Evolutionary conservation across 2,797 vertebrate species (phyloP).

Genomic region (Eleutherodactylus coqui): DNA sequence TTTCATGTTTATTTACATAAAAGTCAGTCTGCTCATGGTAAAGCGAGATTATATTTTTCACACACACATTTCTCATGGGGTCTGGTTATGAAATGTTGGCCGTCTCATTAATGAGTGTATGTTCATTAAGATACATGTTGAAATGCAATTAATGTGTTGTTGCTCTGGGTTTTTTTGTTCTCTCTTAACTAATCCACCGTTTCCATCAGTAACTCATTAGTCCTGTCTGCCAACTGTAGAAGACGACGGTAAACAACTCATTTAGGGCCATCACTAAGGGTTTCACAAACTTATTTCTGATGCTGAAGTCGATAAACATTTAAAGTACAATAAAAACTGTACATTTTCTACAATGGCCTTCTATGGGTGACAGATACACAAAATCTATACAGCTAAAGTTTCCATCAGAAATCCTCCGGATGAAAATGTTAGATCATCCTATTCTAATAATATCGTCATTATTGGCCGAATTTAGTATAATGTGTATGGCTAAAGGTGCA

Average conservation of each 20-base stretch:
- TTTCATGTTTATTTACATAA: slow-evolving; percentile 55
- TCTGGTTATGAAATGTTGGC: slow-evolving; percentile 36
- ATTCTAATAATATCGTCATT: too few species aligned
- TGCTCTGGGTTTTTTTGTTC: neutral
- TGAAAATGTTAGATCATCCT: too few species aligned
- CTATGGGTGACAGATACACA: too few species aligned
- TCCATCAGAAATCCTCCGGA: too few species aligned
- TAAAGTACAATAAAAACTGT: neutral
- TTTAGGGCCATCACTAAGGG: neutral
- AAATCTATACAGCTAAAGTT: too few species aligned
- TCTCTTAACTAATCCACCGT: slow-evolving; percentile 15
- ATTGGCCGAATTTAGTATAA: too few species aligned
- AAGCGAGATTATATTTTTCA: slow-evolving; percentile 26
- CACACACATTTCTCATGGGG: slow-evolving; percentile 37
- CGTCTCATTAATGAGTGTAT: slow-evolving; percentile 43
- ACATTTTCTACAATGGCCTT: too few species aligned
- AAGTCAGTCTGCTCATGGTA: slow-evolving; percentile 17
- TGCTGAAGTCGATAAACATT: neutral
- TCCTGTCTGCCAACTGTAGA: slow-evolving; percentile 9
- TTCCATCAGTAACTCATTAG: slow-evolving; percentile 32
- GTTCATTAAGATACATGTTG: slow-evolving; percentile 53
- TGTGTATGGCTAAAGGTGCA: too few species aligned
- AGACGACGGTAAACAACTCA: neutral
- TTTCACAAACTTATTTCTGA: neutral
- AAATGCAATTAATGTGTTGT: slow-evolving; percentile 48